Conservation (phyloP, 1,140 invertebrate species). For the Coelopa frigida region DNA sequence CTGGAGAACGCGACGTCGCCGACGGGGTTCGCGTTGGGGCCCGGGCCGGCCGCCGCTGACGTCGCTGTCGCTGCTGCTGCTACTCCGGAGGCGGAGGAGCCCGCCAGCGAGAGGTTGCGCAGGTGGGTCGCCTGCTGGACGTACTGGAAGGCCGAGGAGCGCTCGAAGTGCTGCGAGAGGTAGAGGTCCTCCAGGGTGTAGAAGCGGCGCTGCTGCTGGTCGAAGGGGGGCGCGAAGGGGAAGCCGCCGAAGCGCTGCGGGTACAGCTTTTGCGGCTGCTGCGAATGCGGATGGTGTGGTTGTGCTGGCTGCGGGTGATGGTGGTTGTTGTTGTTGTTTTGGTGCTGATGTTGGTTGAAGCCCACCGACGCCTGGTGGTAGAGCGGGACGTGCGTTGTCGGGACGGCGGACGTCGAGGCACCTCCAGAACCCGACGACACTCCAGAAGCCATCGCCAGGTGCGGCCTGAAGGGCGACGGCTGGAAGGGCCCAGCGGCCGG, state of each 20-base stretch:
- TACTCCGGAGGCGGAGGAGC: too few species aligned
- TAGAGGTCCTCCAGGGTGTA: constrained; percentile 39
- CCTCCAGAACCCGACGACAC: too few species aligned
- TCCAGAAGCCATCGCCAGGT: neutral
- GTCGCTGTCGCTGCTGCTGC: neutral
- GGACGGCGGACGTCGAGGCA: too few species aligned
- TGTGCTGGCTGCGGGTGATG: neutral
- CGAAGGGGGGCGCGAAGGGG: constrained; percentile 28
- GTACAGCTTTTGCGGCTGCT: too few species aligned
- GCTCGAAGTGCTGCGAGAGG: constrained; percentile 37
- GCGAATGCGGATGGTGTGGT: neutral
- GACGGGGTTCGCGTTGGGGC: constrained; percentile 1
- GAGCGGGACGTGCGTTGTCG: too few species aligned
- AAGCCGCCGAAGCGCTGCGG: constrained; percentile 18
- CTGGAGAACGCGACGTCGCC: constrained; percentile 10
- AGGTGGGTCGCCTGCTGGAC: constrained; percentile 35
- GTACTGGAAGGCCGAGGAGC: constrained; percentile 42
- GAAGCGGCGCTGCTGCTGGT: constrained; percentile 38
- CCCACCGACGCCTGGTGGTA: neutral
- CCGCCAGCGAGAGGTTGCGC: constrained; percentile 30
- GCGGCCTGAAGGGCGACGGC: neutral
- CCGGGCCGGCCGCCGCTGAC: neutral
- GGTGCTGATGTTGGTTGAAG: neutral
- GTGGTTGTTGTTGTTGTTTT: neutral
- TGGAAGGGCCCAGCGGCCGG: constrained; percentile 11